Percentiles rank a stretch among this genome's conserved stretches.
phyloP scores from a whole-genome alignment of 2,888 invertebrate genomes.

The Lithophane ornitopus region DNA sequence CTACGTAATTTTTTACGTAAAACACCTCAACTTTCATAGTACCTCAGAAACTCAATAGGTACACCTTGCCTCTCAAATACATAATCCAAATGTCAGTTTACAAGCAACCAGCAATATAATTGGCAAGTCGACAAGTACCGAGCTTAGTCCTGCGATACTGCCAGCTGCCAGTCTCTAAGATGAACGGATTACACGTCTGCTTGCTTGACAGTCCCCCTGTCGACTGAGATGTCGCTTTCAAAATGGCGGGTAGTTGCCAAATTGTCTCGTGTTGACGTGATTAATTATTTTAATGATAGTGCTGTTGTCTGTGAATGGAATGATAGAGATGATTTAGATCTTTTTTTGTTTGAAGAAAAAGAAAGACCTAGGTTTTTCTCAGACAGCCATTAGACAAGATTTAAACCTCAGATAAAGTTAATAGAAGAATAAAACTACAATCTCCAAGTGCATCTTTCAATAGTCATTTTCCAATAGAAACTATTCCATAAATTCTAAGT shows the following conservation, averaged over 20 bases:
- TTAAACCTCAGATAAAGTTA: not conserved
- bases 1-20: not conserved
- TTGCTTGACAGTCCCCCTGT: constrained; percentile 31
- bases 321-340: not conserved
- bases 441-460: constrained; percentile 14
- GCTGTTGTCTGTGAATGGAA: not conserved
- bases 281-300: constrained; percentile 24
- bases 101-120: constrained; percentile 42
- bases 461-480: constrained; percentile 43
- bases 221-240: constrained; percentile 26
- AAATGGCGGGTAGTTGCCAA: constrained; percentile 43
- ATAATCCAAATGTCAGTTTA: constrained; percentile 42
- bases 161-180: constrained; percentile 60
- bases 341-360: not conserved
- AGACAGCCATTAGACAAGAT: constrained; percentile 7
- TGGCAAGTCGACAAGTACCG: constrained; percentile 58
- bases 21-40: not conserved
- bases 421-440: constrained; percentile 1
- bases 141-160: constrained; percentile 54
- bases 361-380: not conserved
- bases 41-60: not conserved
- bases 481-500: constrained; percentile 59
- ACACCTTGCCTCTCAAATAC: constrained; percentile 24
- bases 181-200: constrained; percentile 58
- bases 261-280: constrained; percentile 15